A percentile compares a stretch with the other conserved stretches of the same genome.
Conservation (phyloP, 2,113 vertebrate species). For the Trichomycterus rosablanca region DNA sequence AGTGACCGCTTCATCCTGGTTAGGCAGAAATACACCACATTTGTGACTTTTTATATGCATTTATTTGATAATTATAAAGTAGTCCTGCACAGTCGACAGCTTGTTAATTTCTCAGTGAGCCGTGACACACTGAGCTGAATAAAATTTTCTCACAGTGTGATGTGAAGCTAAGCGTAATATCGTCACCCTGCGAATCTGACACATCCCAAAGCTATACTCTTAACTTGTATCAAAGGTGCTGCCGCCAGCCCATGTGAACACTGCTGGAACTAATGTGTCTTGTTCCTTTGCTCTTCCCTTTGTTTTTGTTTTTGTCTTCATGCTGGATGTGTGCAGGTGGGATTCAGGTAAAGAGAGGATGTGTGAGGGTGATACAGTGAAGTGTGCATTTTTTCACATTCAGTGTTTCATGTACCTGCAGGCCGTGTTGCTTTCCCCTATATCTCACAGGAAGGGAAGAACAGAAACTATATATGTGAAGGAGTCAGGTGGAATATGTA, state of each 20-base stretch:
- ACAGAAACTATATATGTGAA: too few relatives aligned
- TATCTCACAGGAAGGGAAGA: not conserved
- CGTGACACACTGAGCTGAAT: too few relatives aligned
- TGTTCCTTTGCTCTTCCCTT: constrained; percentile 3
- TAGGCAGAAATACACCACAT: too few relatives aligned
- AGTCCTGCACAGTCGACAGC: too few relatives aligned
- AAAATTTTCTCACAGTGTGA: too few relatives aligned
- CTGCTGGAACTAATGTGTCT: constrained; percentile 5
- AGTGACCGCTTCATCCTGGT: too few relatives aligned
- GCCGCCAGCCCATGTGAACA: not conserved
- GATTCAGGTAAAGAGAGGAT: constrained; percentile 28
- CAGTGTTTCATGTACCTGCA: constrained; percentile 8
- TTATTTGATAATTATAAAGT: too few relatives aligned
- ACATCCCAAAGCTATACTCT: not conserved
- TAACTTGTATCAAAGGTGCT: not conserved
- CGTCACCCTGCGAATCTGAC: not conserved
- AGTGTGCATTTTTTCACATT: not conserved
- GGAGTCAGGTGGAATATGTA: constrained; percentile 12
- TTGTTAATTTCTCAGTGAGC: too few relatives aligned
- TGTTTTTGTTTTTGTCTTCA: not conserved
- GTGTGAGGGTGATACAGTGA: constrained; percentile 29
- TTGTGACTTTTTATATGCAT: too few relatives aligned
- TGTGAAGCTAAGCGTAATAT: not conserved
- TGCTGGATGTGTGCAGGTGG: constrained; percentile 4
- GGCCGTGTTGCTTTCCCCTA: not conserved